phyloP scores from a whole-genome alignment of 2,888 invertebrate species.

The Tineola bisselliella region DNA sequence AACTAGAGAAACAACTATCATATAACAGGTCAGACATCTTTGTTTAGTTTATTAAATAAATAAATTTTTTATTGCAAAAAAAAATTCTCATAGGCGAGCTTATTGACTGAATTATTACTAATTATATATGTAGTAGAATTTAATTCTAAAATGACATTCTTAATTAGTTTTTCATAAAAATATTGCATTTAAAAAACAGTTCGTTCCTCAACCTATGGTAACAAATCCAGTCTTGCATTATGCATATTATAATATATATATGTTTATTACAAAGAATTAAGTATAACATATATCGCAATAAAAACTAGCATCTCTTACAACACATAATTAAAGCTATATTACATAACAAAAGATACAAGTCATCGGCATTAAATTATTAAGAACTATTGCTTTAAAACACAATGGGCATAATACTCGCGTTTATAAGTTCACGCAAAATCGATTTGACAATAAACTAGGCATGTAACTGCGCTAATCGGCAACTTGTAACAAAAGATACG shows the following conservation, averaged over 20 bases:
- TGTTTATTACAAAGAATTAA: not conserved
- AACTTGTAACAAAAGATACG: not conserved
- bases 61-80: too few relatives aligned
- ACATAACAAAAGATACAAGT: not conserved
- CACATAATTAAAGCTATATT: not conserved
- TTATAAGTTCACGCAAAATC: conserved; percentile 12
- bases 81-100: too few relatives aligned
- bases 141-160: too few relatives aligned
- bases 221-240: too few relatives aligned
- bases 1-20: too few relatives aligned
- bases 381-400: not conserved
- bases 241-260: not conserved
- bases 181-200: too few relatives aligned
- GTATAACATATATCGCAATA: not conserved
- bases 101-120: too few relatives aligned
- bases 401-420: not conserved
- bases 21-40: too few relatives aligned
- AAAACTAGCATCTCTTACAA: not conserved
- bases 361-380: not conserved
- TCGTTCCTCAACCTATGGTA: too few relatives aligned
- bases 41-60: too few relatives aligned
- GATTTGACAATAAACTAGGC: conserved; percentile 8
- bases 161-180: too few relatives aligned
- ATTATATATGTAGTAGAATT: too few relatives aligned
- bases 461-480: not conserved